Conservation (phyloP, 2,113 vertebrate species). For the Rafetus swinhoei region DNA sequence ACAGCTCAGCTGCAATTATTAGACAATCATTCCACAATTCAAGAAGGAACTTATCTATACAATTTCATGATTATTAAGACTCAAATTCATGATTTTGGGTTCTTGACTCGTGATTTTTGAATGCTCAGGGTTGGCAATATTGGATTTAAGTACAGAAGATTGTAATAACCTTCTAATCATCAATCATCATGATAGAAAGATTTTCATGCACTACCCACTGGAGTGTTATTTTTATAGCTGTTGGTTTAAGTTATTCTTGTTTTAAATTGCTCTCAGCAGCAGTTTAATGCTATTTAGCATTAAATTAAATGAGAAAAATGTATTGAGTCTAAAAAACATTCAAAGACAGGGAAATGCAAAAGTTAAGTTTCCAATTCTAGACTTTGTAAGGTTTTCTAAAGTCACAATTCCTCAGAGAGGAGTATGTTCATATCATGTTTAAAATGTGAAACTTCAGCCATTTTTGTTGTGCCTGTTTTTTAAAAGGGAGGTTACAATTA, state of each 20-base stretch:
- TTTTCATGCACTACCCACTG: conserved; percentile 65
- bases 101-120: conserved; percentile 9
- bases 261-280: conserved; percentile 43
- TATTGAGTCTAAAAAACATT: conserved; percentile 25
- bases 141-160: conserved; percentile 63
- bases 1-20: not conserved
- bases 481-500: not conserved
- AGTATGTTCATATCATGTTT: accelerated
- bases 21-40: not conserved
- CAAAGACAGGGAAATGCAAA: not conserved
- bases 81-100: not conserved
- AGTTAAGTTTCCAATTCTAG: not conserved
- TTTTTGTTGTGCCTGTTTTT: not conserved
- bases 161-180: conserved; percentile 40
- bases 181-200: conserved; percentile 51
- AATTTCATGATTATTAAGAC: not conserved
- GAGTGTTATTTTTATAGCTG: conserved; percentile 67
- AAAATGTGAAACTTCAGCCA: not conserved
- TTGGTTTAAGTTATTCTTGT: conserved; percentile 34
- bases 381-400: not conserved
- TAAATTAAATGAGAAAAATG: conserved; percentile 43
- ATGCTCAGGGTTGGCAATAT: conserved; percentile 36
- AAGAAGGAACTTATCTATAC: not conserved
- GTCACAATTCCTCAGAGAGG: not conserved
- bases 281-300: conserved; percentile 41